Percentiles rank a stretch among this genome's conserved stretches.
Evolutionary conservation across 1,140 invertebrate species (phyloP).

Genomic region (Drosophila pseudoobscura): DNA sequence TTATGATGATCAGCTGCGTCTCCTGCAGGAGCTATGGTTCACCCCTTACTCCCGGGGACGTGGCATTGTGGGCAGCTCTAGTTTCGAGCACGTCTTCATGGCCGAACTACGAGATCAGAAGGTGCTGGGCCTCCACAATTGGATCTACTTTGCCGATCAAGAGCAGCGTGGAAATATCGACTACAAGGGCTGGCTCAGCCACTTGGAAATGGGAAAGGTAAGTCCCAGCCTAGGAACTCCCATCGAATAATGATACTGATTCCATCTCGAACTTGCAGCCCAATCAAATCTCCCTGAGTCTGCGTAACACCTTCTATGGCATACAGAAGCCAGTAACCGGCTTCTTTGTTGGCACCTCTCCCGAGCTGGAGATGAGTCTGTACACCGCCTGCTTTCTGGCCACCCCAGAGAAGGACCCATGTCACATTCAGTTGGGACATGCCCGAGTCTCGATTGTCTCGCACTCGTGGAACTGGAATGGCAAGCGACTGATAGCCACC

Average conservation of each 20-base stretch:
- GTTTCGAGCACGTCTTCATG: conserved; percentile 94
- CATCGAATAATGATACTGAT: background rate
- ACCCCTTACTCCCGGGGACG: conserved; percentile 90
- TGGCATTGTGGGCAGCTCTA: conserved; percentile 90
- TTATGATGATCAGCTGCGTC: conserved; percentile 87
- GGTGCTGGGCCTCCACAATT: conserved; percentile 93
- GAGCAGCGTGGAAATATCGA: conserved; percentile 87
- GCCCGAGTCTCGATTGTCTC: conserved; percentile 88
- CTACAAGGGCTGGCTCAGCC: conserved; percentile 91
- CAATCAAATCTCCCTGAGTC: conserved; percentile 58
- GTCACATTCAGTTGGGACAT: conserved; percentile 88
- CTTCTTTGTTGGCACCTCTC: conserved; percentile 95
- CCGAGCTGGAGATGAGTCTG: conserved; percentile 95
- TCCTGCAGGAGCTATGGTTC: conserved; percentile 91
- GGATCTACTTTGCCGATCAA: conserved; percentile 91
- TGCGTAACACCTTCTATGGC: conserved; percentile 89
- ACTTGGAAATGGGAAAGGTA: conserved; percentile 88
- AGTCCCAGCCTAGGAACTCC: background rate
- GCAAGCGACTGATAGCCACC: conserved; percentile 90
- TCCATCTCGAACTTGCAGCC: conserved; percentile 23
- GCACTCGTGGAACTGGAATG: conserved; percentile 87
- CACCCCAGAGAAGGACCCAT: conserved; percentile 87
- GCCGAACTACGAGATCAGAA: conserved; percentile 90
- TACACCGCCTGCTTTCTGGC: conserved; percentile 93
- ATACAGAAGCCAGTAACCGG: conserved; percentile 89